Conservation (phyloP, 2,888 invertebrate genomes). For the Xestia sexstrigata region DNA sequence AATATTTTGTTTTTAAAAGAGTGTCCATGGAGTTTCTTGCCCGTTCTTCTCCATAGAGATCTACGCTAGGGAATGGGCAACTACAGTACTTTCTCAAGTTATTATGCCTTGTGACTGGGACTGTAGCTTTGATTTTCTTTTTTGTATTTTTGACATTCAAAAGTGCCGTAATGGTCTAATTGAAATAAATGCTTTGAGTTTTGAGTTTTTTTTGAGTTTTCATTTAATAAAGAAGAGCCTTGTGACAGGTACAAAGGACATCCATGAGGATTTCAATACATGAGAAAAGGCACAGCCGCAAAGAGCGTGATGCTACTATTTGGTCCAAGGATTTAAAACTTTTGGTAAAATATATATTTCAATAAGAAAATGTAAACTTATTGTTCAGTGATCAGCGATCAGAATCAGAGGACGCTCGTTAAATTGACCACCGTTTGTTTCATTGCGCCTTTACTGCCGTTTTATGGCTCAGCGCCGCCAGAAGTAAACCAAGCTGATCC, state of each 20-base stretch:
- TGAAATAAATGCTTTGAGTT: too few species aligned
- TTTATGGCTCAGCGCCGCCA: conserved; percentile 69
- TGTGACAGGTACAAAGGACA: not conserved
- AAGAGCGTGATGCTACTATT: not conserved
- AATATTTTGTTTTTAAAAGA: too few species aligned
- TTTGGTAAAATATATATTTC: conserved; percentile 11
- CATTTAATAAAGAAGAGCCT: not conserved
- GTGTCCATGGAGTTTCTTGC: too few species aligned
- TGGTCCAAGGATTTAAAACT: not conserved
- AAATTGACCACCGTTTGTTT: conserved; percentile 79
- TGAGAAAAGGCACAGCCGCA: not conserved
- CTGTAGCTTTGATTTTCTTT: too few species aligned
- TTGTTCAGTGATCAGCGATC: conserved; percentile 38
- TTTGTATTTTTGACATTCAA: too few species aligned
- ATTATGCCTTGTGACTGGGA: too few species aligned
- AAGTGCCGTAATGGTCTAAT: too few species aligned
- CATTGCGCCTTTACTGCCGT: conserved; percentile 71
- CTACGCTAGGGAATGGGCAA: too few species aligned
- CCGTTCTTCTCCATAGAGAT: too few species aligned
- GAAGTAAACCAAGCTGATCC: conserved; percentile 48
- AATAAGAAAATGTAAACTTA: conserved; percentile 4
- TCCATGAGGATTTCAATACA: not conserved
- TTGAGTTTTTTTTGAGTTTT: too few species aligned
- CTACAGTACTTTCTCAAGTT: too few species aligned
- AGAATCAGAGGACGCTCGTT: conserved; percentile 72